Percentiles rank a stretch among this genome's conserved stretches.
Evolutionary conservation across 2,113 vertebrate species (phyloP).

Genomic region (Orcinus orca): DNA sequence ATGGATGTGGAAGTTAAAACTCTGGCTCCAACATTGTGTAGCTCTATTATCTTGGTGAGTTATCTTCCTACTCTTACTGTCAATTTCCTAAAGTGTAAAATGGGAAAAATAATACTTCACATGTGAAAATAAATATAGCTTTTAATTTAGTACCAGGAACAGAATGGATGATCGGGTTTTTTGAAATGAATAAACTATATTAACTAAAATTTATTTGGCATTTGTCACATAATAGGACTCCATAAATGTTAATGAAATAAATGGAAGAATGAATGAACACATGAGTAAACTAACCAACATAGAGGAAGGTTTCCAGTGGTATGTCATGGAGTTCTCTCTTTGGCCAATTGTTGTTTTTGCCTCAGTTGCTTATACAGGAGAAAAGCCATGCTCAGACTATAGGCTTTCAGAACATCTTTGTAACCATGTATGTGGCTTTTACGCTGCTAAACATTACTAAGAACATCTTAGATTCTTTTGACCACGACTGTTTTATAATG

Average conservation of each 20-base stretch:
- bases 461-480: neutral
- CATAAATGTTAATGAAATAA: neutral
- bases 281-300: neutral
- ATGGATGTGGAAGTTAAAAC: neutral
- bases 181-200: neutral
- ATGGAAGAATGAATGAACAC: neutral
- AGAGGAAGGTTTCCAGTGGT: neutral
- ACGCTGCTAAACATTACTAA: neutral
- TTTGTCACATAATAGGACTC: neutral
- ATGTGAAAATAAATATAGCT: neutral
- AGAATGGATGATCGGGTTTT: neutral
- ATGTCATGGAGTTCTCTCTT: neutral
- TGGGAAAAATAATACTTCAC: neutral
- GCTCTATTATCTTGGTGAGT: neutral
- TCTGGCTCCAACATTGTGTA: neutral
- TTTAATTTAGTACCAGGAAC: neutral
- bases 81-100: neutral
- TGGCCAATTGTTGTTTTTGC: neutral
- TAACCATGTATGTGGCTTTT: neutral
- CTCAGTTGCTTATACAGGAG: neutral
- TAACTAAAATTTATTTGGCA: neutral
- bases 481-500: neutral
- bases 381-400: neutral
- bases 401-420: neutral
- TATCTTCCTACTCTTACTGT: neutral